Percentiles rank a stretch among this genome's conserved stretches.
phyloP scores from a whole-genome alignment of 2,113 vertebrate species.

The Lethenteron camtschaticum region DNA sequence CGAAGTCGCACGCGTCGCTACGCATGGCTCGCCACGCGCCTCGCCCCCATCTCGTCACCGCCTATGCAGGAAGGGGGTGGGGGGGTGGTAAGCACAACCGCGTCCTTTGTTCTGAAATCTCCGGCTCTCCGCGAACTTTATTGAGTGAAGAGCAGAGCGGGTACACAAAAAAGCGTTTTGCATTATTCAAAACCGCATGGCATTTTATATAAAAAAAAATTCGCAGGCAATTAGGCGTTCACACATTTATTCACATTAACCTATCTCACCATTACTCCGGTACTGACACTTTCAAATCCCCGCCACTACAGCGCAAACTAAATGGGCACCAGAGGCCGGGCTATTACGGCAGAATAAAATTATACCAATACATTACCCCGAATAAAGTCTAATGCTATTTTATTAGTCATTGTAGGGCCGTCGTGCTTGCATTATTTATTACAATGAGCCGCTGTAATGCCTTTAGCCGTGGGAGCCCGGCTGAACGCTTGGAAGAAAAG shows the following conservation, averaged over 20 bases:
- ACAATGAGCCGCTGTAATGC: constrained; percentile 1
- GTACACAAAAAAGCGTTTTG: too few relatives aligned
- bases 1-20: too few relatives aligned
- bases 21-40: too few relatives aligned
- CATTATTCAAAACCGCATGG: too few relatives aligned
- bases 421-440: constrained; percentile 3
- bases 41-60: too few relatives aligned
- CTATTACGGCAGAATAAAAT: not conserved
- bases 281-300: constrained; percentile 1
- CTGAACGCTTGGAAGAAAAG: not conserved
- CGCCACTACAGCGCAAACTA: constrained; percentile 1
- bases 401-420: constrained; percentile 3
- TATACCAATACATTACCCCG: constrained; percentile 4
- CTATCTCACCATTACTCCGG: not conserved
- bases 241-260: constrained; percentile 2
- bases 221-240: too few relatives aligned
- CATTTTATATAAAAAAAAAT: too few relatives aligned
- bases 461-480: constrained; percentile 4
- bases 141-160: too few relatives aligned
- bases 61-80: too few relatives aligned
- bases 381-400: not conserved
- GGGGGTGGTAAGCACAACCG: too few relatives aligned
- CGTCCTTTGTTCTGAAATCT: too few relatives aligned
- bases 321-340: not conserved
- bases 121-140: too few relatives aligned